Base-by-base conservation (phyloP, 1,140 invertebrate genomes). In the Lethocerus indicus region DNA sequence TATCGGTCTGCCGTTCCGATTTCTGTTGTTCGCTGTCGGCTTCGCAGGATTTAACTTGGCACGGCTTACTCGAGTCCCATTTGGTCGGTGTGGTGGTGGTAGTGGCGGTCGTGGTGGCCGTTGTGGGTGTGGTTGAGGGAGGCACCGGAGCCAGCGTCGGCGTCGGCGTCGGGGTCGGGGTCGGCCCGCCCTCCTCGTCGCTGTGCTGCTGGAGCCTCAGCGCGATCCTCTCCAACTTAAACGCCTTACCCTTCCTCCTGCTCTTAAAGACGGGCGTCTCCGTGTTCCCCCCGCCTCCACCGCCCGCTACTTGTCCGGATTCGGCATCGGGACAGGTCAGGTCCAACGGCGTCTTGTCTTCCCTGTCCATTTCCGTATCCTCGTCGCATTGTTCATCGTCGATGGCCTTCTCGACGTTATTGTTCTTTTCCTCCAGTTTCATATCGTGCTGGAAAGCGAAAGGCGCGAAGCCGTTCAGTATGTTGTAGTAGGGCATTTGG, bases 231-330 rank as follows among this genome's bases (percentile, higher is more conserved):
- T 62, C 59, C 29, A 88, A 62, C 51, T 86, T 87, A 57, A 78
- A 77, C 0, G 86, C 83, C 45, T 75, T 76, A 0, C 83, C 84
- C 61, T 89, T 89, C 50, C 86, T 73, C 27, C 83, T 73, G 57
- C 75, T 76, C 46, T 79, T 84, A 1, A 59, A 62, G 3, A 67
- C n/a, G 63, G 64, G 18, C 63, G 67, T 2, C 59, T 58, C 12
- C 61, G 63, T 3, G 58, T 46, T 26, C n/a, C n/a, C n/a, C n/a
- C n/a, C n/a, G n/a, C n/a, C n/a, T n/a, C n/a, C n/a, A 23, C 25
- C 13, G 36, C 14, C n/a, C 2, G 27, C 43, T 23, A 12, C 40
- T 16, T 41, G 45, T 20, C 25, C 18, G 18, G 13, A 23, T 16
- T 40, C 41, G 9, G 37, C 36, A 6, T 57, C 56, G 24, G 47